Conservation (phyloP, 2,888 invertebrate species). For the Epistrophella euchroma region DNA sequence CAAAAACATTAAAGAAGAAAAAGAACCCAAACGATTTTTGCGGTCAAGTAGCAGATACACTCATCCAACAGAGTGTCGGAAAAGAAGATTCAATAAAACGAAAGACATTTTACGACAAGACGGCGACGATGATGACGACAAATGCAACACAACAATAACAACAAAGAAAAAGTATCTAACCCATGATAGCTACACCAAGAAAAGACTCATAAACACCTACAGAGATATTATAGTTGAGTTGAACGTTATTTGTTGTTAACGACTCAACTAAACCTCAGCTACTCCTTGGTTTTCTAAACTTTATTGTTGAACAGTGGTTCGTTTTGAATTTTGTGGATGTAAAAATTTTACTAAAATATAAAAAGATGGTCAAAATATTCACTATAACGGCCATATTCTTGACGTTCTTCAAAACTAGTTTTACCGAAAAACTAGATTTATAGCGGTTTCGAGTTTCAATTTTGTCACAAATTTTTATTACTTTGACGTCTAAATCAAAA, state of each 20-base stretch:
- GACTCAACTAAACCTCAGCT: slow-evolving; percentile 64
- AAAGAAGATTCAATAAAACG: slow-evolving; percentile 53
- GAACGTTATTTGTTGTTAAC: slow-evolving; percentile 71
- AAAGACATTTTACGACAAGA: slow-evolving; percentile 27
- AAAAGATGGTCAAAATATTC: too few species aligned
- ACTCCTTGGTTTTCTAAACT: slow-evolving; percentile 29
- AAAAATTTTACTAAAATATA: neutral
- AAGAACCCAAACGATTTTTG: slow-evolving; percentile 52
- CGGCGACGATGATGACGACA: slow-evolving; percentile 8
- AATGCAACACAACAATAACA: slow-evolving; percentile 7
- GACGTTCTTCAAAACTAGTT: too few species aligned
- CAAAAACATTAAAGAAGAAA: slow-evolving; percentile 20
- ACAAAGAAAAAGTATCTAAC: slow-evolving; percentile 35
- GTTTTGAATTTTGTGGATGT: neutral
- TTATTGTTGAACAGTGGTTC: slow-evolving; percentile 13
- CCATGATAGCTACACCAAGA: slow-evolving; percentile 11
- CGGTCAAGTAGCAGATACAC: slow-evolving; percentile 70
- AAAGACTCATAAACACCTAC: slow-evolving; percentile 70
- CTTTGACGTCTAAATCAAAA: too few species aligned
- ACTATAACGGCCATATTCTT: too few species aligned
- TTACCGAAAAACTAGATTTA: too few species aligned
- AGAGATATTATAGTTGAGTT: slow-evolving; percentile 54
- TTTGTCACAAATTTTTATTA: too few species aligned
- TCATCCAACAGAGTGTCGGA: slow-evolving; percentile 44
- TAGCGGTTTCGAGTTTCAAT: too few species aligned